Evolutionary conservation across 1,140 invertebrate species (phyloP).

Genomic region (Mercenaria mercenaria): DNA sequence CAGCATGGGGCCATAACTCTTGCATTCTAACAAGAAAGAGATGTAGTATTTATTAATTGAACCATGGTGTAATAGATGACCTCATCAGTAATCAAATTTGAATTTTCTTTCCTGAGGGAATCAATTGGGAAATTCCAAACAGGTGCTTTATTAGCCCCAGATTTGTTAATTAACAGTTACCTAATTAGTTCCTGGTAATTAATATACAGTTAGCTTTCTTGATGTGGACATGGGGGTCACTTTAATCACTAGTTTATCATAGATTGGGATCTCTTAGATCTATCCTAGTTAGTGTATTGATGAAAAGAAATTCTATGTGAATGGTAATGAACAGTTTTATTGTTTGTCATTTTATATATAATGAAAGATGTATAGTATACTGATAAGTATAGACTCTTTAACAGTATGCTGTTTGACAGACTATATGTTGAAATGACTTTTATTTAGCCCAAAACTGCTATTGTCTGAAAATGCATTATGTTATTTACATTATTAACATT

Average conservation of each 20-base stretch:
- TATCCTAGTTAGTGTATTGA: not conserved
- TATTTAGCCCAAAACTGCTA: too few relatives aligned
- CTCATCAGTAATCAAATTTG: not conserved
- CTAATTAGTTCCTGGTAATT: not conserved
- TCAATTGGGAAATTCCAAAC: not conserved
- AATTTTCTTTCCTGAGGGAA: not conserved
- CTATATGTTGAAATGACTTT: too few relatives aligned
- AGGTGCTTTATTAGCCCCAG: not conserved
- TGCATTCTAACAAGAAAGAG: not conserved
- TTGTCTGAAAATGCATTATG: too few relatives aligned
- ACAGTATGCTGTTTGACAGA: too few relatives aligned
- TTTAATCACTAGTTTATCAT: not conserved
- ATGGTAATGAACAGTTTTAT: too few relatives aligned
- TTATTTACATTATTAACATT: too few relatives aligned
- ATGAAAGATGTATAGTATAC: too few relatives aligned
- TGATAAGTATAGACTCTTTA: too few relatives aligned
- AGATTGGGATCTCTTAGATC: not conserved
- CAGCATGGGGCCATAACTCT: constrained; percentile 23
- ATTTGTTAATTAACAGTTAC: not conserved
- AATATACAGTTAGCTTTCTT: not conserved
- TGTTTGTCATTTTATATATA: too few relatives aligned
- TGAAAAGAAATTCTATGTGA: too few relatives aligned
- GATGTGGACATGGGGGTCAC: not conserved
- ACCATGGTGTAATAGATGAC: not conserved
- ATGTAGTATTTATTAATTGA: constrained; percentile 8